These are phyloP conservation scores for Hymenopus coronatus DNA, from an alignment of 2,888 invertebrate genomes.

Conservation along the genomic window DNA sequence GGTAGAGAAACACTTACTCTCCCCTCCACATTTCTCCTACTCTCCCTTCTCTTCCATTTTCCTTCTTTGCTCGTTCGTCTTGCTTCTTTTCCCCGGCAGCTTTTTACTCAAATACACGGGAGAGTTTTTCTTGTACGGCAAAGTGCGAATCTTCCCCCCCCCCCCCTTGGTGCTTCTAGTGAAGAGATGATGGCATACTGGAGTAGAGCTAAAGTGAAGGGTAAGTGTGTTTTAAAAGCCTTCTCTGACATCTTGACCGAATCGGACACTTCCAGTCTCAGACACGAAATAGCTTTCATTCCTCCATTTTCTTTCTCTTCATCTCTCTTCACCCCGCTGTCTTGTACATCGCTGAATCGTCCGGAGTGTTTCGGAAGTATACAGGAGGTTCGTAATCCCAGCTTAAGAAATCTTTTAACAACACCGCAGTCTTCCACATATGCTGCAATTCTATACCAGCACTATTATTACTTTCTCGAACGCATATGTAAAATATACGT, in stretches of 20 bases:
- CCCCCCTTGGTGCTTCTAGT: conserved; percentile 16
- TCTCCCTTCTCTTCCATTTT: conserved; percentile 5
- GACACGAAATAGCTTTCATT: conserved; percentile 53
- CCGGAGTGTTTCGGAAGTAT: background rate
- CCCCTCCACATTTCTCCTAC: conserved; percentile 1
- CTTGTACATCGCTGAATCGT: background rate
- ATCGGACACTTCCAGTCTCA: conserved; percentile 49
- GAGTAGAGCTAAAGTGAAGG: conserved; percentile 35
- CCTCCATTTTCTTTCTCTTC: conserved; percentile 32
- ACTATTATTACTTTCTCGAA: too few relatives aligned
- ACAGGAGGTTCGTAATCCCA: background rate
- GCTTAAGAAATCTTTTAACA: background rate
- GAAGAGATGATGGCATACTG: conserved; percentile 28
- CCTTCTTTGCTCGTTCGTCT: background rate
- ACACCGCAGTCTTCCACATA: too few relatives aligned
- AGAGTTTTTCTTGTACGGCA: conserved; percentile 8
- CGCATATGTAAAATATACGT: too few relatives aligned
- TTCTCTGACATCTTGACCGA: conserved; percentile 53
- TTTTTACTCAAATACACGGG: conserved; percentile 20
- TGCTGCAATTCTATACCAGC: too few relatives aligned
- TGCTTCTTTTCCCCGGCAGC: background rate
- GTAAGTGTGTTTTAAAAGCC: conserved; percentile 52
- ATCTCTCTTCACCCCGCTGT: background rate
- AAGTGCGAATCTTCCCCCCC: conserved; percentile 4
- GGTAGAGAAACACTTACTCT: conserved; percentile 4